Evolutionary conservation across 2,888 invertebrate species (phyloP).

Genomic region (Sinopyrophorus schimmeli): DNA sequence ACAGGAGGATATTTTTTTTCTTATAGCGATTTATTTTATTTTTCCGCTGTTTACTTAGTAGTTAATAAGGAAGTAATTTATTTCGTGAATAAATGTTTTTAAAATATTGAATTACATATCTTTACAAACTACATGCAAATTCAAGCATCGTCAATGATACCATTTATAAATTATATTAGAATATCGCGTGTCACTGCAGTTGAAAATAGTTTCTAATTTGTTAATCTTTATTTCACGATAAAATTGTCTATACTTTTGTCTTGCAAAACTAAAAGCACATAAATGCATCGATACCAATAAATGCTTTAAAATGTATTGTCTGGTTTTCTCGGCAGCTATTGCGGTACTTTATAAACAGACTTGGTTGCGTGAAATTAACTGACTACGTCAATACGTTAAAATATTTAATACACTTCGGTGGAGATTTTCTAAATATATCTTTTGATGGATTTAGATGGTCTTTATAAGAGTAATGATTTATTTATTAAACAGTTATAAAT

Average conservation of each 20-base stretch:
- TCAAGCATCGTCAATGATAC: conserved; percentile 6
- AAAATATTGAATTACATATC: conserved; percentile 3
- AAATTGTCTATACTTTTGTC: background rate
- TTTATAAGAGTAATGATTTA: too few species aligned
- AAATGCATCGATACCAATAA: conserved; percentile 6
- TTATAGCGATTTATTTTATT: too few species aligned
- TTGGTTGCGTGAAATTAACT: background rate
- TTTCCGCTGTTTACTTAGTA: too few species aligned
- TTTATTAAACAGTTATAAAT: too few species aligned
- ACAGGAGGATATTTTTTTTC: too few species aligned
- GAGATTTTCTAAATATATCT: conserved; percentile 3
- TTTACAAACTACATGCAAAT: conserved; percentile 4
- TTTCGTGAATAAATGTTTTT: conserved; percentile 5
- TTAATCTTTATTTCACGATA: conserved; percentile 12
- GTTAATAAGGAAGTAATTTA: too few species aligned
- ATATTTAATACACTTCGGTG: conserved; percentile 1
- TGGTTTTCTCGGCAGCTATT: background rate
- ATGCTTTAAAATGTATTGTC: conserved; percentile 1
- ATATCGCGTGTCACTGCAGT: conserved; percentile 8
- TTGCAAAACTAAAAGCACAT: conserved; percentile 1
- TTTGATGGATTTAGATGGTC: too few species aligned
- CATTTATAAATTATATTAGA: conserved; percentile 12
- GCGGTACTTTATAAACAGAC: background rate
- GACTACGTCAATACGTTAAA: background rate
- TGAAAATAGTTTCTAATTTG: conserved; percentile 13